phyloP scores from a whole-genome alignment of 2,888 invertebrate genomes.

The Drosophila colorata region DNA sequence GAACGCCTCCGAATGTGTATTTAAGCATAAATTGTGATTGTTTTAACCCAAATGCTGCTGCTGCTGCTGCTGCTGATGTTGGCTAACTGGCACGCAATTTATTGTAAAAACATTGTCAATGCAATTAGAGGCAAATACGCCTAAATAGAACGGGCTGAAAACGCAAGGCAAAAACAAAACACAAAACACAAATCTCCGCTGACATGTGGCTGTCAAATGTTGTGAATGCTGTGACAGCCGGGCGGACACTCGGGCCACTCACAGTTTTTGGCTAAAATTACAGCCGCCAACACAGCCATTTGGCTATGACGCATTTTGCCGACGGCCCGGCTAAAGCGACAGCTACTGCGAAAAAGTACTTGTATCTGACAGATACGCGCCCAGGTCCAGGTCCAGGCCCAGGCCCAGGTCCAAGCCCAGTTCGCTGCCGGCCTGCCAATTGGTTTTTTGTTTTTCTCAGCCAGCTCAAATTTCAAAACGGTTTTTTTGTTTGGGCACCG shows the following conservation, averaged over 20 bases:
- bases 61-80: constrained; percentile 24
- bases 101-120: constrained; percentile 80
- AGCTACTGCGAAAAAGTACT: constrained; percentile 54
- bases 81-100: constrained; percentile 72
- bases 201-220: constrained; percentile 69
- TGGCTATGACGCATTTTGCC: constrained; percentile 68
- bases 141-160: constrained; percentile 17
- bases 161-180: constrained; percentile 20
- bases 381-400: constrained; percentile 20
- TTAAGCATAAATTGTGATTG: constrained; percentile 74
- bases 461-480: constrained; percentile 66
- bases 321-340: constrained; percentile 39
- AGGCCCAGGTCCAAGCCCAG: constrained; percentile 6
- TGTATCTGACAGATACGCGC: constrained; percentile 49
- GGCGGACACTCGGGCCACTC: constrained; percentile 33
- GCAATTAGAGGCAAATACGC: constrained; percentile 65
- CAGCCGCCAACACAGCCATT: constrained; percentile 51
- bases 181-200: constrained; percentile 61
- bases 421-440: constrained; percentile 20
- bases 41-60: constrained; percentile 74
- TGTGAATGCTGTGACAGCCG: constrained; percentile 60
- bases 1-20: constrained; percentile 72
- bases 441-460: constrained; percentile 49
- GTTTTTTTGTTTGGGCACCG: constrained; percentile 45
- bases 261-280: constrained; percentile 69